Base-by-base conservation (phyloP, 2,113 vertebrate genomes). In the Rhinoptilus africanus region DNA sequence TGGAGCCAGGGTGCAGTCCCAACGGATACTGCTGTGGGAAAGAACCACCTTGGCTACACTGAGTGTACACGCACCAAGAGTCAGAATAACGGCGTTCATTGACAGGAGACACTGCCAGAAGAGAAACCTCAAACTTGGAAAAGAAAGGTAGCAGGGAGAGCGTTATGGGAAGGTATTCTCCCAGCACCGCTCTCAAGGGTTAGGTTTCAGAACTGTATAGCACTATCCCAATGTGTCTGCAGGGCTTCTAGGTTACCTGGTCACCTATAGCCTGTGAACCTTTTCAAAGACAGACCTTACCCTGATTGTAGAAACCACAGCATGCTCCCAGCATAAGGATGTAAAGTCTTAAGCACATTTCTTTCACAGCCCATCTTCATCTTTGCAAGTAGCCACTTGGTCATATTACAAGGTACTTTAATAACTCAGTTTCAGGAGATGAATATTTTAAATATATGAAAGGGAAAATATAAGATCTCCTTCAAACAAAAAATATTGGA, bases 381-480 rank as follows among this genome's bases (percentile, higher is more conserved):
- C 17, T 2, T 72, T 76, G 7, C 74, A 94, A 94, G 62, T 8
- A 89, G 56, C 11, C 62, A 67, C 26, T 75, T 45, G 41, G 50
- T n/a, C 73, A 57, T 4, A 10, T 85, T 93, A 83, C 37, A 91
- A 76, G 39, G 34, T 57, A 84, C 89, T 94, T 93, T 74, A 93
- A 32, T 64, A 89, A 92, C 50, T 89, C 41, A 4, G n/a, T 93
- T 93, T 89, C 45, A 82, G 63, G 51, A 91, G 24, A 87, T 91
- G 30, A 95, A 60, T 91, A 96, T 92, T 93, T 94, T 82, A 95
- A 89, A 94, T 69, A 66, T 10, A 93, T 93, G 64, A 92, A 94
- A 95, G 68, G 37, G 43, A 94, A 93, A 96, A 93, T 34, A 28
- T 41, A 91, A 81, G 35, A 77, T 54, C n/a, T 48, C 43, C 78